A percentile compares a stretch with the other conserved stretches of the same genome.
phyloP scores from a whole-genome alignment of 1,140 invertebrate genomes.

The Zaprionus inermis region DNA sequence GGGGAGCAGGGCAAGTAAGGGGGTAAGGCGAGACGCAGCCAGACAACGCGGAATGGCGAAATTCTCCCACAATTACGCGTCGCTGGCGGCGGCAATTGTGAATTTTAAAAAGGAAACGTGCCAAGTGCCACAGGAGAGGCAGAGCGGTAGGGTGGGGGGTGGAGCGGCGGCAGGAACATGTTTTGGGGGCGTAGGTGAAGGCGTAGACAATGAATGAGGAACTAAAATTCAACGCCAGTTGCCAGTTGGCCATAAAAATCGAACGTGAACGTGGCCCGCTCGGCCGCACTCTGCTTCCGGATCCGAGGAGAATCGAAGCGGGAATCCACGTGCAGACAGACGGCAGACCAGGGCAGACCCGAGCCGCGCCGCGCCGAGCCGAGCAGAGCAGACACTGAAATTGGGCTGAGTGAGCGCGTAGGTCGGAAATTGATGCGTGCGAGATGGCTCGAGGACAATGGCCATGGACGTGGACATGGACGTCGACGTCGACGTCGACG shows the following conservation, averaged over 20 bases:
- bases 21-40: constrained; percentile 17
- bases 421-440: constrained; percentile 75
- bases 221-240: constrained; percentile 61
- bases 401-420: constrained; percentile 44
- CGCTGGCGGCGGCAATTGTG: constrained; percentile 75
- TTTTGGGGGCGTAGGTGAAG: constrained; percentile 20
- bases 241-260: constrained; percentile 71
- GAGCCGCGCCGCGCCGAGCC: neutral
- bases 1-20: constrained; percentile 3
- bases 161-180: constrained; percentile 2
- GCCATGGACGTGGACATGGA: constrained; percentile 58
- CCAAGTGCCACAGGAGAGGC: constrained; percentile 54
- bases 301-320: constrained; percentile 19
- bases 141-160: neutral
- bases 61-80: constrained; percentile 79
- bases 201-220: constrained; percentile 74
- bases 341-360: constrained; percentile 47
- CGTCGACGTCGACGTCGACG: constrained; percentile 43
- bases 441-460: constrained; percentile 69
- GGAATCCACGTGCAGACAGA: constrained; percentile 69
- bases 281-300: constrained; percentile 57
- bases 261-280: constrained; percentile 59
- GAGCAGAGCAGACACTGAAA: constrained; percentile 49
- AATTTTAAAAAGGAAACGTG: constrained; percentile 83
- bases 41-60: constrained; percentile 74